Conservation (phyloP, 1,140 invertebrate species). For the Drosophila takahashii region DNA sequence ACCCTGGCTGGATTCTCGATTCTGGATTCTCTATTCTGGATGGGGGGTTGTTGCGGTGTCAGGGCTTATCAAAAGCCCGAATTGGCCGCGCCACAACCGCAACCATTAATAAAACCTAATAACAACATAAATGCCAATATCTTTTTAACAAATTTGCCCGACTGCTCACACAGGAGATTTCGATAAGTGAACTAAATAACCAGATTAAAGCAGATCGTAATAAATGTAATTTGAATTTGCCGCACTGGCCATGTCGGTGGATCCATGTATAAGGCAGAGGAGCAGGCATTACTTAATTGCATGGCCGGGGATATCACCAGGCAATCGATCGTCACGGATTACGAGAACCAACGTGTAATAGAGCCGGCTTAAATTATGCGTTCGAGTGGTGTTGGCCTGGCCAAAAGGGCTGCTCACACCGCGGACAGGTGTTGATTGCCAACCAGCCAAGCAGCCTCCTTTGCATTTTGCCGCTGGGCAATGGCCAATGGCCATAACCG, state of each 20-base stretch:
- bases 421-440: constrained; percentile 75
- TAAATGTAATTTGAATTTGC: constrained; percentile 80
- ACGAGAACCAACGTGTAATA: constrained; percentile 63
- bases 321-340: constrained; percentile 81
- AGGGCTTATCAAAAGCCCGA: constrained; percentile 58
- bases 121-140: constrained; percentile 77
- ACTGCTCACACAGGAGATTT: constrained; percentile 44
- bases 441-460: constrained; percentile 14
- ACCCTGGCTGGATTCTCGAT: constrained; percentile 23
- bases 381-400: constrained; percentile 4
- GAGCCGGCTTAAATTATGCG: constrained; percentile 66
- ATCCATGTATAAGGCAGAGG: background rate
- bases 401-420: constrained; percentile 31
- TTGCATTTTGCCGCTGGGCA: constrained; percentile 46
- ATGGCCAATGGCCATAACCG: constrained; percentile 14
- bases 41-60: constrained; percentile 44
- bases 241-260: constrained; percentile 12
- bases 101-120: constrained; percentile 79
- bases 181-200: constrained; percentile 77
- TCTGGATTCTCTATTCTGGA: no score
- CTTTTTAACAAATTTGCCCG: constrained; percentile 58
- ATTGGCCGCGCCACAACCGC: constrained; percentile 37
- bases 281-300: constrained; percentile 75
- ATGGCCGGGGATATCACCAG: constrained; percentile 69
- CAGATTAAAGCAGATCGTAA: constrained; percentile 67